Base-by-base conservation (phyloP, 1,140 invertebrate genomes). In the Drosophila kanapiae region DNA sequence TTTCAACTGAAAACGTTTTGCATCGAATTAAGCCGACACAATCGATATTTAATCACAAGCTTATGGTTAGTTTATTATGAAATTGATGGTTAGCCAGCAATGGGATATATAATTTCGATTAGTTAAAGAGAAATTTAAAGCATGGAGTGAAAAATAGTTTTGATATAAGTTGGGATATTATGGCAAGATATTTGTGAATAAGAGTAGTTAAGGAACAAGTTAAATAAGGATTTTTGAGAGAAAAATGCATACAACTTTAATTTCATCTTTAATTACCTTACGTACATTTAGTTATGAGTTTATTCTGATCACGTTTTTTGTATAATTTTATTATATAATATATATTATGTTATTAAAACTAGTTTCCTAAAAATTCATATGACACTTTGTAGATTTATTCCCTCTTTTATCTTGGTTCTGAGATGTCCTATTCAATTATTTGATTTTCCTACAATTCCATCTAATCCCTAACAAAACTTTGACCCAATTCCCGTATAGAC, bases 1-100 rank as follows among this genome's bases (percentile, higher is more conserved):
- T 83, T 53, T 42, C 82, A 74, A 59, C 62, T 81, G 59, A 81
- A 81, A 74, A 54, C 78, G 47, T 69, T 85, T 85, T 58, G 45
- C 43, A 62, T 64, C 23, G 31, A 78, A 78, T 82, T 78, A 45
- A 14, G 18, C 42, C 38, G 60, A 49, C 75, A 57, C 75, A 85
- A 82, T 85, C 82, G 80, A 81, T 86, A 82, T 67, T 86, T 85
- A 85, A 85, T 85, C 59, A 82, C 63, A 70, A 58, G 59, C 77
- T 61, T 78, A 75, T 75, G 70, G 29, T 78, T 59, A 37, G 61
- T 49, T 61, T 65, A 69, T 84, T 86, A 84, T 78, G 68, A 81
- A 74, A 75, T 75, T 75, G 29, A 33, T 62, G 35, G 40, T 6
- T 48, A n/a, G 18, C 8, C 9, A 14, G 14, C 6, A 10, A 35